A percentile compares a stretch with the other conserved stretches of the same genome.
These are phyloP conservation scores for Cisticola juncidis DNA, from an alignment of 2,113 vertebrate genomes.

Conservation along the genomic window DNA sequence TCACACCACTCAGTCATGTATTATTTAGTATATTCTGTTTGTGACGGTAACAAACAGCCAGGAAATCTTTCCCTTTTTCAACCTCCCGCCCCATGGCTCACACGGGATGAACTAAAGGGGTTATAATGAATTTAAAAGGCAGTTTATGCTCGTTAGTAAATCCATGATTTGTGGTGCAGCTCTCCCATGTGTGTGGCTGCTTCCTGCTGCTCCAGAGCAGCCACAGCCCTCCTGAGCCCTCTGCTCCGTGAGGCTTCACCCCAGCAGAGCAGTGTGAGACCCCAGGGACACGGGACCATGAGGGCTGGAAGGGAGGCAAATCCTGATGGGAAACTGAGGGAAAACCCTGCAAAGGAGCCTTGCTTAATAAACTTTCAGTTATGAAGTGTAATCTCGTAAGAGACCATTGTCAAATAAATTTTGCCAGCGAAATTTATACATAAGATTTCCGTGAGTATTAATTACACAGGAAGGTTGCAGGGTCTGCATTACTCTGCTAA, in stretches of 20 bases:
- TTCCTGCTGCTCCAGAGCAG: neutral
- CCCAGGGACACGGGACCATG: accelerated
- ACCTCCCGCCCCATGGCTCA: neutral
- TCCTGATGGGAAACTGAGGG: neutral
- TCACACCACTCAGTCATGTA: neutral
- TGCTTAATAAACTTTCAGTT: neutral
- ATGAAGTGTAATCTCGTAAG: neutral
- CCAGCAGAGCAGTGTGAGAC: neutral
- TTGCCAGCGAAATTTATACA: neutral
- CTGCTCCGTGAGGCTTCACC: neutral
- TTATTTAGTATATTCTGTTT: neutral
- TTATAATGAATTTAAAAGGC: neutral
- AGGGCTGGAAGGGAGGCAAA: neutral
- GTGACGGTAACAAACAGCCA: neutral
- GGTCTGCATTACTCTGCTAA: constrained; percentile 25
- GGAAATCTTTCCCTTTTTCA: neutral
- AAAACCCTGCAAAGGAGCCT: neutral
- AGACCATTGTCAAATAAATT: neutral
- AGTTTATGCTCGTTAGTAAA: neutral
- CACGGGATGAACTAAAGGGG: neutral
- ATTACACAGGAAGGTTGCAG: constrained; percentile 45
- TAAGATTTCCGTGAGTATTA: neutral
- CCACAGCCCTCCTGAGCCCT: neutral
- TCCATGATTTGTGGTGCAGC: neutral
- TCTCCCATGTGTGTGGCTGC: neutral